Base-by-base conservation (phyloP, 2,113 vertebrate genomes). In the Takifugu flavidus region DNA sequence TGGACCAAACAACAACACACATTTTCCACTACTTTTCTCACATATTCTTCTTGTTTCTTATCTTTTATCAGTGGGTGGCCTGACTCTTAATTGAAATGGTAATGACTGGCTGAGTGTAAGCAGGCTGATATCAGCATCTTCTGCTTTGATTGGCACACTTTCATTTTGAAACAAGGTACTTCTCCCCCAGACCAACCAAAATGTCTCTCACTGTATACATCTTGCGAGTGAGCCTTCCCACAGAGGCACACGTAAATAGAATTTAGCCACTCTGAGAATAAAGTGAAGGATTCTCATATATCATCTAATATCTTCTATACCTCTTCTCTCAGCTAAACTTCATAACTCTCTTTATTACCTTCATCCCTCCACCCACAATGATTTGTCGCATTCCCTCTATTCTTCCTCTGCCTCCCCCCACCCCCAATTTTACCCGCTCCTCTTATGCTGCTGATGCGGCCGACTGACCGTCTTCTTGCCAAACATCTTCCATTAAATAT, bases 401-500 rank as follows among this genome's bases (percentile, higher is more conserved):
- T 73, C 66, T 68, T 66, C 29, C 14, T 63, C 49, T 45, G 5
- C 27, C 26, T 6, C 67, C 11, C 25, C 49, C 5, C n/a, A 45
- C 15, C 25, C n/a, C 27, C 50, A 20, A 20, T 20, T 25, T 27
- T 14, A 14, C n/a, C 10, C 25, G 25, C 27, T 29, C 49, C 52
- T 2, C 50, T 15, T 26, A 1, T 52, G 59, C 58, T 77, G 73
- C 83, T 78, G 81, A 77, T 70, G 61, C 72, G 69, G 65, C 60
- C 56, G 10, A 72, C 53, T 77, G 52, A 70, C 70, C 13, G 46
- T 57, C 64, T 66, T 60, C 60, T 70, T 13, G 49, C 53, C 63
- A 53, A 78, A 77, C 72, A 52, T 78, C 60, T 71, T 71, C 57
- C 80, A 82, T 80, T 84, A 80, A 82, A 84, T 80, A 80, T 79